Percentiles rank a stretch among this genome's conserved stretches.
Evolutionary conservation across 2,888 invertebrate species (phyloP).

Genomic region (Pyrochroa serraticornis): DNA sequence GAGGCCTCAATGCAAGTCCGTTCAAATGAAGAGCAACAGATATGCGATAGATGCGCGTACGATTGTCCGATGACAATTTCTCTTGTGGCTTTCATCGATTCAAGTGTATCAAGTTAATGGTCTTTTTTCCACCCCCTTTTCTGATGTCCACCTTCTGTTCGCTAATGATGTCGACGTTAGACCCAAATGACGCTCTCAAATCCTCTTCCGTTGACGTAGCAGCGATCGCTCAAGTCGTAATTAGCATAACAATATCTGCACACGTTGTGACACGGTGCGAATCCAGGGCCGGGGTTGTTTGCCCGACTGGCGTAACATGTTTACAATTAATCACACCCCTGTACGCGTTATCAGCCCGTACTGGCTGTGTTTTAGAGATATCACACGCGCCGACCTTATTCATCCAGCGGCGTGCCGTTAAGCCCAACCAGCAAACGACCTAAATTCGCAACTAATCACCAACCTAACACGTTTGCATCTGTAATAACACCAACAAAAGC

Average conservation of each 20-base stretch:
- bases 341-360: constrained; percentile 37
- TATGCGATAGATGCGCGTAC: no score
- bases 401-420: constrained; percentile 30
- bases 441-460: constrained; percentile 22
- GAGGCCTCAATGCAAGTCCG: no score
- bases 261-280: constrained; percentile 18
- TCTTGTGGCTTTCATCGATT: no score
- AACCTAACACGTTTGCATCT: constrained; percentile 20
- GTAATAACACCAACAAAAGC: neutral
- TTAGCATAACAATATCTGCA: constrained; percentile 35
- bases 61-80: no score
- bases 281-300: constrained; percentile 29
- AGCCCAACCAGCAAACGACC: constrained; percentile 17
- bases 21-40: no score
- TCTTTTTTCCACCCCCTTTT: no score
- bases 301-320: constrained; percentile 37
- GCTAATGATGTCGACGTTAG: no score
- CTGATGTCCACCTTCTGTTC: no score
- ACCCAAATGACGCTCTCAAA: no score
- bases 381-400: constrained; percentile 43
- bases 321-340: constrained; percentile 45
- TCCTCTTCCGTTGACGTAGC: no score
- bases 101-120: no score
- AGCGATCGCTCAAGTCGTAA: constrained; percentile 5
- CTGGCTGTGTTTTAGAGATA: constrained; percentile 44